A percentile compares a stretch with the other conserved stretches of the same genome.
phyloP scores from a whole-genome alignment of 2,888 invertebrate species.

The Euclidia mi region DNA sequence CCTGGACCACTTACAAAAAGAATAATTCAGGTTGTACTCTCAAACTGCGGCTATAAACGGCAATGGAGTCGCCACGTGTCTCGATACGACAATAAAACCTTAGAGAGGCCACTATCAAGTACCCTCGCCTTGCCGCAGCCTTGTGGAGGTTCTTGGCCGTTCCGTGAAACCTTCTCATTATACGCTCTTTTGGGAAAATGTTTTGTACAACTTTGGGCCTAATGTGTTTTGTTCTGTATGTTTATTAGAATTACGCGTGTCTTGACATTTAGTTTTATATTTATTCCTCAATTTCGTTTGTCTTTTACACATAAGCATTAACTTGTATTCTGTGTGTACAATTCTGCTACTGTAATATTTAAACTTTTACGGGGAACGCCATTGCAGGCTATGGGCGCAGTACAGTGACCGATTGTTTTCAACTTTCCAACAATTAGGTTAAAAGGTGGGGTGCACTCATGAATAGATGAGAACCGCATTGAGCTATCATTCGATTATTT shows the following conservation, averaged over 20 bases:
- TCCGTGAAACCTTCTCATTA: constrained; percentile 10
- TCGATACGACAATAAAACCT: constrained; percentile 34
- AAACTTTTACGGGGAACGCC: neutral
- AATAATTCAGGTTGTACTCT: constrained; percentile 31
- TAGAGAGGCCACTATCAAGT: constrained; percentile 25
- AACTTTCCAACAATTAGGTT: constrained; percentile 27
- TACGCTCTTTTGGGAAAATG: constrained; percentile 20
- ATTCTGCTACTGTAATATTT: too few relatives aligned
- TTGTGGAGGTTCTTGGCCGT: constrained; percentile 12
- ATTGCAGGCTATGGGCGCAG: neutral
- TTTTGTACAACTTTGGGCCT: constrained; percentile 13
- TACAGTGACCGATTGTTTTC: constrained; percentile 2
- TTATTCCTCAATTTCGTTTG: neutral
- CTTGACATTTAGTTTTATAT: neutral
- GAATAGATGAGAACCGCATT: constrained; percentile 24
- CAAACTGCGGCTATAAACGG: constrained; percentile 29
- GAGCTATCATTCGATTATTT: constrained; percentile 19
- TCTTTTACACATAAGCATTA: neutral
- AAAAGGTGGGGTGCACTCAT: constrained; percentile 19
- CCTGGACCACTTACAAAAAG: constrained; percentile 28
- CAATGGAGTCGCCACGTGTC: constrained; percentile 31
- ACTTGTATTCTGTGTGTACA: constrained; percentile 2
- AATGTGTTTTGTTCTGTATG: constrained; percentile 6
- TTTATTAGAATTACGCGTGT: neutral
- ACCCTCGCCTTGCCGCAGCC: constrained; percentile 8